Conservation (phyloP, 2,797 vertebrate species). For the Peromyscus aztecus region DNA sequence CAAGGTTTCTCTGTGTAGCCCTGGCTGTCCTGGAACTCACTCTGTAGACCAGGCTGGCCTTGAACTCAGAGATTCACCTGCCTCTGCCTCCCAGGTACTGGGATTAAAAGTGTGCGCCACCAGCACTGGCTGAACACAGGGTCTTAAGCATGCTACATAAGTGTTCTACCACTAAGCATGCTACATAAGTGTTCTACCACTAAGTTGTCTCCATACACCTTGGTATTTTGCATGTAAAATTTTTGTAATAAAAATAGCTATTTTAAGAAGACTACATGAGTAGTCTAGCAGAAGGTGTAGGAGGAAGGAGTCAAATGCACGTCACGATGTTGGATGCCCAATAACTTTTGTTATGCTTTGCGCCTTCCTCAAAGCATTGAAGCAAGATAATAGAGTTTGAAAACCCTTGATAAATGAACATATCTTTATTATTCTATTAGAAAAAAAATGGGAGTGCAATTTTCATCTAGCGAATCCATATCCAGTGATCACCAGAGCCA, state of each 20-base stretch:
- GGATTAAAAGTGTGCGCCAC: not conserved
- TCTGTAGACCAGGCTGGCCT: not conserved
- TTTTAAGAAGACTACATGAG: not conserved
- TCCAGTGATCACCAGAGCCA: conserved; percentile 73
- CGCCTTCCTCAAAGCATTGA: not conserved
- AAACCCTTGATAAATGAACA: not conserved
- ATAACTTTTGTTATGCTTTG: not conserved
- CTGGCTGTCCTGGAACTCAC: not conserved
- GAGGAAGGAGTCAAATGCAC: not conserved
- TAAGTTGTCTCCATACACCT: not conserved
- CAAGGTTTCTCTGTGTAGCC: not conserved
- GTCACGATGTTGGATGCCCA: not conserved
- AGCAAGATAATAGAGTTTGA: conserved; percentile 7
- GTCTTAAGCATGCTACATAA: not conserved
- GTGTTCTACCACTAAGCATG: not conserved
- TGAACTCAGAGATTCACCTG: not conserved
- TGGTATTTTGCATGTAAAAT: not conserved
- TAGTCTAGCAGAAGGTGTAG: not conserved
- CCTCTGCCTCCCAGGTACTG: not conserved
- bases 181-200: not conserved
- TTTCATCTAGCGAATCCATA: conserved; percentile 56
- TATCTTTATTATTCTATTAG: conserved; percentile 8
- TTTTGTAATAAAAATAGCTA: not conserved
- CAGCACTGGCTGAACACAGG: not conserved
- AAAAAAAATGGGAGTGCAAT: not conserved